These are phyloP conservation scores for Phalacrocorax pelagicus DNA, from an alignment of 2,113 vertebrate species.

Conservation along the genomic window DNA sequence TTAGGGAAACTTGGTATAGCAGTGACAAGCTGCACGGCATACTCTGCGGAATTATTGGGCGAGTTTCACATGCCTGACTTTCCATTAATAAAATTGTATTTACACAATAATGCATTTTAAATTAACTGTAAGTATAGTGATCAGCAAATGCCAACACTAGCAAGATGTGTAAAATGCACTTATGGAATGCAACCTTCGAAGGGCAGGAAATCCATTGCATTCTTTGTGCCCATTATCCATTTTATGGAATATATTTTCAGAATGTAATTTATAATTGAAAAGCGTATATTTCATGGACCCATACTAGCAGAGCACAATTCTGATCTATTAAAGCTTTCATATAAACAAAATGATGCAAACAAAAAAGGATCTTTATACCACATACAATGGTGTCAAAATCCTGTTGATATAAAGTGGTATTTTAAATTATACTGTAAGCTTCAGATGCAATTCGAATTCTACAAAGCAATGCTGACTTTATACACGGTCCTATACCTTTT, in stretches of 20 bases:
- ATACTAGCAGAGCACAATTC: background rate
- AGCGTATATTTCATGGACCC: background rate
- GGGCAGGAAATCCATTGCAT: too few relatives aligned
- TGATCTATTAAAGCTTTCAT: background rate
- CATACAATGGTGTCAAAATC: background rate
- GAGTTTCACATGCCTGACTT: background rate
- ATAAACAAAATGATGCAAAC: background rate
- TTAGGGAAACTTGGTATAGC: background rate
- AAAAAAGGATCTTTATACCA: background rate
- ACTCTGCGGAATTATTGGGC: background rate
- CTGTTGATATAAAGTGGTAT: background rate
- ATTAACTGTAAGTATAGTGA: background rate
- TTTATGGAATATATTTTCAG: background rate
- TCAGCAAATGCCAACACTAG: background rate
- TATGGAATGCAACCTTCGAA: background rate
- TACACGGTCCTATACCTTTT: rapidly evolving
- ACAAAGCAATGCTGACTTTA: background rate
- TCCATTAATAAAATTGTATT: background rate
- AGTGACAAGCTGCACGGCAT: background rate
- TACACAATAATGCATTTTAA: background rate
- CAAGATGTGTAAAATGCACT: background rate
- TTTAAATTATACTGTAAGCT: background rate
- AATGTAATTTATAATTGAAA: background rate
- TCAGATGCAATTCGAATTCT: background rate
- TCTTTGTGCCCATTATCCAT: background rate